phyloP scores from a whole-genome alignment of 2,797 vertebrate species.

The Bovichtus variegatus region DNA sequence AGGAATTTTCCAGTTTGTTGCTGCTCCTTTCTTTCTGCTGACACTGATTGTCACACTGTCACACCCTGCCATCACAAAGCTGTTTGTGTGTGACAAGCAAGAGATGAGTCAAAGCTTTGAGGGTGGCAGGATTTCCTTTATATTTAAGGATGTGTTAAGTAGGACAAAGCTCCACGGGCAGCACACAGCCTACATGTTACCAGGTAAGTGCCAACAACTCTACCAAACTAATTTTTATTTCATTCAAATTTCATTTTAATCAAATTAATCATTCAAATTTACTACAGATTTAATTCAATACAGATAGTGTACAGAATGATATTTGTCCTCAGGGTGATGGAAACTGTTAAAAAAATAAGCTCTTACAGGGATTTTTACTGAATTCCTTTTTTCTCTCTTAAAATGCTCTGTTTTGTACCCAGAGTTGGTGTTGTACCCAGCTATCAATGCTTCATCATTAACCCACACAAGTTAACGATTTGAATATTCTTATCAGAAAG shows the following conservation, averaged over 20 bases:
- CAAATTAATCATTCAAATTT: no score
- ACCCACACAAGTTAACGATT: neutral
- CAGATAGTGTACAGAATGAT: neutral
- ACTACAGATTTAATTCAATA: neutral
- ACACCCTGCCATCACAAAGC: neutral
- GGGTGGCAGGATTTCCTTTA: conserved; percentile 40
- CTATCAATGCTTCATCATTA: neutral
- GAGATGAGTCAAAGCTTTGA: conserved; percentile 28
- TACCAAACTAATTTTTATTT: neutral
- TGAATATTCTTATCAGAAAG: neutral
- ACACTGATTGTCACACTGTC: neutral
- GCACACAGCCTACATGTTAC: neutral
- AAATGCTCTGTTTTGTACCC: neutral
- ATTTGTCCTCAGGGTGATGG: neutral
- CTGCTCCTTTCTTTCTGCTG: neutral
- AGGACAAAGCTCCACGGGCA: neutral
- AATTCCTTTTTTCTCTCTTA: neutral
- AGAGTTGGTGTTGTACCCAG: neutral
- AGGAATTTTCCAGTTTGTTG: neutral
- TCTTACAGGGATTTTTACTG: neutral
- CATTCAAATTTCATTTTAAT: neutral
- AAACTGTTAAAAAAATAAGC: neutral
- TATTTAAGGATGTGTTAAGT: neutral
- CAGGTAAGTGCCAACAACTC: conserved; percentile 33
- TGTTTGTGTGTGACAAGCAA: neutral